Evolutionary conservation across 2,888 invertebrate genomes (phyloP).

Genomic region (Chirona hameri): DNA sequence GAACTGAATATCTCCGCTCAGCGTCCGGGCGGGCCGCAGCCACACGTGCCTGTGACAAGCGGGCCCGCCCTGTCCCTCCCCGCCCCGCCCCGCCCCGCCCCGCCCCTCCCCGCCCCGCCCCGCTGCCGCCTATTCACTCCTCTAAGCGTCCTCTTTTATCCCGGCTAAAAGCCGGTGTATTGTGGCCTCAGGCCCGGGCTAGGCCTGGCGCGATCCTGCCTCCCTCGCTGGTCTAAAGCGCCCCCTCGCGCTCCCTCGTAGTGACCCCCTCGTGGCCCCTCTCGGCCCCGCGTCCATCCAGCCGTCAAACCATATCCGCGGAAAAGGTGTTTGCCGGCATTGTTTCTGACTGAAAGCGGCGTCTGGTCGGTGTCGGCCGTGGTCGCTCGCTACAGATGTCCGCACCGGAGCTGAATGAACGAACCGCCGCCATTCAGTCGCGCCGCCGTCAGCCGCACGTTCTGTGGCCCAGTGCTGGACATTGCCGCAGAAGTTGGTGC

Average conservation of each 20-base stretch:
- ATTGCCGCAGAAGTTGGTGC: not conserved
- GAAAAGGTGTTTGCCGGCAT: not conserved
- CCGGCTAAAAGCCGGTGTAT: not conserved
- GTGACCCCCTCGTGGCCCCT: not conserved
- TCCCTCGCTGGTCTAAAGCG: not conserved
- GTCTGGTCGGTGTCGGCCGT: not conserved
- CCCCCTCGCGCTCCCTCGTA: not conserved
- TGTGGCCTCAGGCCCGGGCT: not conserved
- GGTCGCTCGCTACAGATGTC: not conserved
- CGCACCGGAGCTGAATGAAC: not conserved
- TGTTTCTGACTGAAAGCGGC: conserved; percentile 1
- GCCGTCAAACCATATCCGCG: not conserved
- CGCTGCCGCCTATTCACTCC: not conserved
- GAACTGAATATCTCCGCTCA: not conserved
- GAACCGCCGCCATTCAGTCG: not conserved
- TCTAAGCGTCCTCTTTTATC: not conserved
- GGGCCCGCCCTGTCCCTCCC: not conserved
- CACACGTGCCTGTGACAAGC: not conserved
- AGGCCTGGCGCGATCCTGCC: not conserved
- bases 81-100: not conserved
- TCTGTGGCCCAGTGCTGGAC: not conserved
- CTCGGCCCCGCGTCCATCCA: not conserved
- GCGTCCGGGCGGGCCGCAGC: not conserved
- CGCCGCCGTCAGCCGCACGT: not conserved
- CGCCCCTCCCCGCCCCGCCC: not conserved